Evolutionary conservation across 2,888 invertebrate genomes (phyloP).

Genomic region (Nowickia ferox): DNA sequence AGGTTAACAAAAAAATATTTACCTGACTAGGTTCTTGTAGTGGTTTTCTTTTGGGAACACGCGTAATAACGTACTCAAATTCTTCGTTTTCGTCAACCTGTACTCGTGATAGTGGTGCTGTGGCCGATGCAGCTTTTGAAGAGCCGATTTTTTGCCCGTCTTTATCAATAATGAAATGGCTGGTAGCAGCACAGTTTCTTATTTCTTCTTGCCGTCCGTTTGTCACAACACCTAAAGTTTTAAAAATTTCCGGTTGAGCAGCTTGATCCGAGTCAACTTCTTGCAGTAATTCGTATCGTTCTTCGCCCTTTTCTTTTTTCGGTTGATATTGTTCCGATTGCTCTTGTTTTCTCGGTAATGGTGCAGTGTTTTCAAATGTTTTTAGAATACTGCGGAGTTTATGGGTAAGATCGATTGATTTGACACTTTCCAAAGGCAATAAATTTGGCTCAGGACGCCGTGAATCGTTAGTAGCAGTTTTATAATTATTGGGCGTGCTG

Average conservation of each 20-base stretch:
- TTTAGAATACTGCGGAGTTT: slow-evolving; percentile 5
- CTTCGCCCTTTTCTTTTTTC: slow-evolving; percentile 56
- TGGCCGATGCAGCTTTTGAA: background rate
- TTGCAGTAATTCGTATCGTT: slow-evolving; percentile 72
- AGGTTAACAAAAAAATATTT: background rate
- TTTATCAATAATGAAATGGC: slow-evolving; percentile 64
- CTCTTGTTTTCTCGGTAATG: slow-evolving; percentile 12
- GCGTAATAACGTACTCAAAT: slow-evolving; percentile 70
- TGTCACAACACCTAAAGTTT: slow-evolving; percentile 27
- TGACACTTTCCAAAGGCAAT: slow-evolving; percentile 52
- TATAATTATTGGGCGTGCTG: slow-evolving; percentile 48
- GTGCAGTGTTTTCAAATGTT: background rate
- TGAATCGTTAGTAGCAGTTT: slow-evolving; percentile 36
- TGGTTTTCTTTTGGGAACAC: slow-evolving; percentile 58
- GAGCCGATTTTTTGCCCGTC: slow-evolving; percentile 42
- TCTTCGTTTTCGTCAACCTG: slow-evolving; percentile 68
- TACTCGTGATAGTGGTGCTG: background rate
- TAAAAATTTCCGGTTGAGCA: slow-evolving; percentile 41
- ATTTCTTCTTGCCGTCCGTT: slow-evolving; percentile 57
- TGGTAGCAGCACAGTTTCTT: slow-evolving; percentile 54
- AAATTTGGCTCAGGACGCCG: slow-evolving; percentile 58
- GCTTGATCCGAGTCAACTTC: slow-evolving; percentile 64
- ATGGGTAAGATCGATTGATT: background rate
- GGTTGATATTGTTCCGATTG: background rate
- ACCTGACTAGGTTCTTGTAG: slow-evolving; percentile 46